Evolutionary conservation across 2,888 invertebrate genomes (phyloP), one percentile per base, ranked within the genome.

Genomic region (Eudasyphora cyanicolor): DNA sequence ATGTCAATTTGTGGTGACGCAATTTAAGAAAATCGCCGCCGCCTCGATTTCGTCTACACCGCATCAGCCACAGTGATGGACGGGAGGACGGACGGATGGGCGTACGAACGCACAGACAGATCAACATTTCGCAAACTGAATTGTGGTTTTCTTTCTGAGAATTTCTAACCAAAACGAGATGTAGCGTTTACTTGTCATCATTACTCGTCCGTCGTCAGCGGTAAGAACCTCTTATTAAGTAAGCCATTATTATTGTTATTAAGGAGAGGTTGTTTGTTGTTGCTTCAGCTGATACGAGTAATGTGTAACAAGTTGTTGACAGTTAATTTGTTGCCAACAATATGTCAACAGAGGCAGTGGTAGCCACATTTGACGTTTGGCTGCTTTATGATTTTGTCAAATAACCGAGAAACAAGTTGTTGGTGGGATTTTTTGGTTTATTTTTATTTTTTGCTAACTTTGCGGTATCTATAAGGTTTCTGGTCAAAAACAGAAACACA

Each of bases 1-100:
- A 85, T 82, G 85, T 80, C 85, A 85, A 82, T 69, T 71, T 85
- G 85, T 71, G 85, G 85, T 82, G 85, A 85, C 82, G 85, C 82
- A 85, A 82, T 82, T 74, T 74, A 24, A 60, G 60, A 27, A 60
- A 42, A 67, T 35, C 67, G 42, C 35, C 67, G 14, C 64, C 67
- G 42, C 35, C 67, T 24, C 64, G 24, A 19, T 19, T 60, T 60
- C 29, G 67, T 67, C 67, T 67, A 67, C 42, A 42, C 67, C 67
- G 57, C 57, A 57, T 27, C 14, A 24, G 24, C 27, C 57, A 24
- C 67, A 24, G 0, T 5, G 14, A 60, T 5, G 14, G 29, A 19
- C 17, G 17, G 62, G 29, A 1, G 5, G 54, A 24, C 19, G 24
- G 6, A 10, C 6, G 32, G 64, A 57, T 29, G n/a, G 29, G 29